These are phyloP conservation scores for Phalacrocorax pelagicus DNA, from an alignment of 2,113 vertebrate species.

Conservation along the genomic window DNA sequence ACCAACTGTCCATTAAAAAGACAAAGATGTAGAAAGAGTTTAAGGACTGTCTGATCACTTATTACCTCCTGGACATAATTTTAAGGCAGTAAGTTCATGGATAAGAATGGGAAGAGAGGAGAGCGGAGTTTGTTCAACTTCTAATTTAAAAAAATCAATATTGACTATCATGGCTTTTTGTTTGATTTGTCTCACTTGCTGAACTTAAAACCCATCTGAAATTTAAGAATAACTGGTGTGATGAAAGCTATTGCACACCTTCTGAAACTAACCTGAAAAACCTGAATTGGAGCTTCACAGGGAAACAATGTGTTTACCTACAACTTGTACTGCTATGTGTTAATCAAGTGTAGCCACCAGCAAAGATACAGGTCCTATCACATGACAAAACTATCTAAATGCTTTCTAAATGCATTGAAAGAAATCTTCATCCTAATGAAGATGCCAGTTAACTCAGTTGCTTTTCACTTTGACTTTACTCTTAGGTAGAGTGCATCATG, in stretches of 20 bases:
- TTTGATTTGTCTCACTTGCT: not conserved
- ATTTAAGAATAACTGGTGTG: conserved; percentile 8
- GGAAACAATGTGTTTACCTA: not conserved
- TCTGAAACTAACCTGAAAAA: not conserved
- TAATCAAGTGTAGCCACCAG: not conserved
- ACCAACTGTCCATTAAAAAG: not conserved
- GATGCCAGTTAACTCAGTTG: not conserved
- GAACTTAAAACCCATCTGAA: not conserved
- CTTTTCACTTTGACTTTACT: not conserved
- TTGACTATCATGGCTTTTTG: not conserved
- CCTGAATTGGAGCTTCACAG: not conserved
- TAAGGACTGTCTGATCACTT: not conserved
- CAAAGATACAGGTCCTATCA: not conserved
- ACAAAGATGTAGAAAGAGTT: not conserved
- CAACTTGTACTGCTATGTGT: not conserved
- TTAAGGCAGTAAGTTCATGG: not conserved
- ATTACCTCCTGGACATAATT: not conserved
- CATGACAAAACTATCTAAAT: not conserved
- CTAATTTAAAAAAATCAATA: not conserved
- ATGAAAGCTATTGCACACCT: not conserved
- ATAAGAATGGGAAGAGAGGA: conserved; percentile 33
- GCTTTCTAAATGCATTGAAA: not conserved
- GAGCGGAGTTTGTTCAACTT: conserved; percentile 59
- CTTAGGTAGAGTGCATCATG: not conserved
- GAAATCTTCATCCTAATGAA: not conserved